These are phyloP conservation scores for Diplodus puntazzo DNA, from an alignment of 2,797 vertebrate species.

Conservation along the genomic window DNA sequence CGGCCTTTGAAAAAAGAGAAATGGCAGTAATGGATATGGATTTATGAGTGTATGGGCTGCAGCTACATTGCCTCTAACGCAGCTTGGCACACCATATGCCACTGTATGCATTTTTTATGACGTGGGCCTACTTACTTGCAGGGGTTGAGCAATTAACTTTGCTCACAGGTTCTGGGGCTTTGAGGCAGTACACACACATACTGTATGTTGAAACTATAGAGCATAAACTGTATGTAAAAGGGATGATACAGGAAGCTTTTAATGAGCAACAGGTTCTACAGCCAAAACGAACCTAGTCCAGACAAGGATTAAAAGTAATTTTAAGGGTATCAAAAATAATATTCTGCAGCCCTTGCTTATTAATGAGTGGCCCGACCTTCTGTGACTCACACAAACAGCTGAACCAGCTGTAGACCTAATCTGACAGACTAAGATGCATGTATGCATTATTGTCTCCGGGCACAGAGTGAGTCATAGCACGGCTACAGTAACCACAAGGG, in stretches of 20 bases:
- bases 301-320: neutral
- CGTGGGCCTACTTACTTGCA: constrained; percentile 39
- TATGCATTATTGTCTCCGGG: constrained; percentile 53
- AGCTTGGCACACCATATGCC: constrained; percentile 73
- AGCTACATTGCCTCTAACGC: constrained; percentile 49
- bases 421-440: constrained; percentile 54
- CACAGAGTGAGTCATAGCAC: constrained; percentile 50
- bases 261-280: constrained; percentile 28
- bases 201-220: constrained; percentile 20
- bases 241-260: neutral
- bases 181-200: constrained; percentile 10
- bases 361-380: constrained; percentile 22
- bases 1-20: constrained; percentile 45
- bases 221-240: neutral
- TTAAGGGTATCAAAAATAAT: neutral
- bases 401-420: constrained; percentile 31
- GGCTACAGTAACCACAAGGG: constrained; percentile 33
- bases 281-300: constrained; percentile 2
- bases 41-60: constrained; percentile 64
- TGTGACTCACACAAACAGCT: constrained; percentile 40
- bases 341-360: neutral
- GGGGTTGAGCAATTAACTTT: constrained; percentile 44
- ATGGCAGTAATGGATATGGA: constrained; percentile 79
- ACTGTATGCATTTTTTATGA: constrained; percentile 75
- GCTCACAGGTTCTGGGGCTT: constrained; percentile 29